Evolutionary conservation across 2,888 invertebrate genomes (phyloP), one percentile per base, ranked within the genome.

Genomic region (Cephus rjabovi): DNA sequence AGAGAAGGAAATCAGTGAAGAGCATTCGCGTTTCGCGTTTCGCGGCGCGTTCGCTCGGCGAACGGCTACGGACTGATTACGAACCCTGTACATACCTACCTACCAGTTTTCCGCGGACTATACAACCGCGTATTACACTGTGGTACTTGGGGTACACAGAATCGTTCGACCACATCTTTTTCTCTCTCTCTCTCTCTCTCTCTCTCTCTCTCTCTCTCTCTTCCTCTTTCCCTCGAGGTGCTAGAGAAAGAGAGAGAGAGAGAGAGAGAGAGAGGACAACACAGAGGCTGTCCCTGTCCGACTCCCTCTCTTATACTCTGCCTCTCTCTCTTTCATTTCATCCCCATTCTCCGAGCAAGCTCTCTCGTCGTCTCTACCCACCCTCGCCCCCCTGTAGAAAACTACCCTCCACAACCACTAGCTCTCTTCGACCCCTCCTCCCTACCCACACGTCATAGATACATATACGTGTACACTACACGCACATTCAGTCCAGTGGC

Each of bases 1-100:
- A 90, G 90, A 90, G 87, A 90, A 89, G 90, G 90, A 90, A 90
- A 90, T 90, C 90, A 89, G 90, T 89, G 89, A 89, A 88, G 90
- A 90, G 89, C 88, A 90, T 89, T 88, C 85, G 85, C 85, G 84
- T 87, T 86, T 85, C 86, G 83, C 83, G 74, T 77, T 70, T 31
- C 83, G 83, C 85, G 81, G 82, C 82, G 83, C 80, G 80, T 81
- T 86, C 85, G 82, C 85, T 80, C 86, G 85, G 86, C 70, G 33
- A 31, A 30, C 30, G 15, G 71, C 71, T 71, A 71, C 30, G 71
- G 33, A 71, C 71, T 71, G 71, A 71, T 71, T 71, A 71, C 33
- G 71, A 71, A 71, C 15, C 71, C 33, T 33, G 71, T 71, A 71
- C 71, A 12, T 71, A 33, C 71, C 71, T 71, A 33, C 40, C 56